phyloP scores from a whole-genome alignment of 2,888 invertebrate genomes.

The Leptothorax acervorum region DNA sequence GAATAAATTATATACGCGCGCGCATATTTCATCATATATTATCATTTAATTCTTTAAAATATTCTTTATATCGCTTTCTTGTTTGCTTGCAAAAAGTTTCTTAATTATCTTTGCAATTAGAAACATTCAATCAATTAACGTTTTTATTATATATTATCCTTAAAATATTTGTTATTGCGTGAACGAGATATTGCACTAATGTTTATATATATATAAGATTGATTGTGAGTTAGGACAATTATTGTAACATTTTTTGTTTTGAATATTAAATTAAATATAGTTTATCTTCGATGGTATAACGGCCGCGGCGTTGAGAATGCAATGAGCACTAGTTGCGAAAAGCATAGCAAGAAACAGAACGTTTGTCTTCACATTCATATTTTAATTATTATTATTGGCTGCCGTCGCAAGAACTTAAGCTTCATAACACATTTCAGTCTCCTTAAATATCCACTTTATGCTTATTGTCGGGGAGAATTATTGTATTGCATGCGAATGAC shows the following conservation, averaged over 20 bases:
- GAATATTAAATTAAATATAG: background rate
- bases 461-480: no score
- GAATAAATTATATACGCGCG: background rate
- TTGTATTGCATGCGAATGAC: background rate
- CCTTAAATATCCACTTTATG: background rate
- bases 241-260: background rate
- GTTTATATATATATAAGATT: background rate
- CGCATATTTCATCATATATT: background rate
- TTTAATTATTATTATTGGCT: background rate
- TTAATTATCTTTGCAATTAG: background rate
- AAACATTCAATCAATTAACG: background rate
- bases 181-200: background rate
- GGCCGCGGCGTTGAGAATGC: background rate
- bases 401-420: background rate
- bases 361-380: background rate
- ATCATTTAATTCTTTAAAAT: slow-evolving; percentile 22
- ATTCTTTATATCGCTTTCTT: background rate
- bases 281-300: background rate
- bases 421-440: background rate
- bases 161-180: background rate
- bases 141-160: background rate
- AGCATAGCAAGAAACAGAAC: background rate
- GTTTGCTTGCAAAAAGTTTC: background rate
- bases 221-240: background rate
- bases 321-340: background rate